Percentiles rank a stretch among this genome's conserved stretches.
phyloP scores from a whole-genome alignment of 2,797 vertebrate genomes.

The Sebastes flavidus region DNA sequence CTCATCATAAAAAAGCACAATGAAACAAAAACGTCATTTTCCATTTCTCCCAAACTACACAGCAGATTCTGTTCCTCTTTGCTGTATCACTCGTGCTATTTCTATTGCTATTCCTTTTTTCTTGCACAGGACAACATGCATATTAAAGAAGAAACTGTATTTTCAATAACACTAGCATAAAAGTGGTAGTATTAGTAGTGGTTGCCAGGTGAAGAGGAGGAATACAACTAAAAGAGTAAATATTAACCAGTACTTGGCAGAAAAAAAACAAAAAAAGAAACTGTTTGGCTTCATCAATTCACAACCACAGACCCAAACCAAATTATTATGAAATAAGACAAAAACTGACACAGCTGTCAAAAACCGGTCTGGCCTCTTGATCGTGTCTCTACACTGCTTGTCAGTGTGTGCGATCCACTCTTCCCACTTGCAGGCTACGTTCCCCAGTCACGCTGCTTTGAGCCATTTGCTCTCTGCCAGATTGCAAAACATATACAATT shows the following conservation, averaged over 20 bases:
- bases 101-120: background rate
- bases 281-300: too few species aligned
- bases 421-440: background rate
- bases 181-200: background rate
- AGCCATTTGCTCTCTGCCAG: too few species aligned
- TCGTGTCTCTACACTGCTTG: too few species aligned
- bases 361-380: too few species aligned
- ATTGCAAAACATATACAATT: too few species aligned
- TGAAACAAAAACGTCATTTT: background rate
- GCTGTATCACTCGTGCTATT: background rate
- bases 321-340: too few species aligned
- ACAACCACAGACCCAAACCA: too few species aligned
- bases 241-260: background rate
- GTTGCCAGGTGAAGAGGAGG: background rate
- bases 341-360: too few species aligned
- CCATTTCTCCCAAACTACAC: background rate
- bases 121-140: background rate
- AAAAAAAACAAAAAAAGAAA: too few species aligned
- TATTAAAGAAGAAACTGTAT: background rate
- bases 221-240: background rate
- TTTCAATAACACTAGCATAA: background rate
- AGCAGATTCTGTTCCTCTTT: background rate
- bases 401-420: too few species aligned
- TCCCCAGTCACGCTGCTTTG: background rate
- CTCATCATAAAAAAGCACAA: constrained; percentile 30